These are phyloP conservation scores for Quadroppia sp. DNA, from an alignment of 2,888 invertebrate genomes.

Conservation along the genomic window DNA sequence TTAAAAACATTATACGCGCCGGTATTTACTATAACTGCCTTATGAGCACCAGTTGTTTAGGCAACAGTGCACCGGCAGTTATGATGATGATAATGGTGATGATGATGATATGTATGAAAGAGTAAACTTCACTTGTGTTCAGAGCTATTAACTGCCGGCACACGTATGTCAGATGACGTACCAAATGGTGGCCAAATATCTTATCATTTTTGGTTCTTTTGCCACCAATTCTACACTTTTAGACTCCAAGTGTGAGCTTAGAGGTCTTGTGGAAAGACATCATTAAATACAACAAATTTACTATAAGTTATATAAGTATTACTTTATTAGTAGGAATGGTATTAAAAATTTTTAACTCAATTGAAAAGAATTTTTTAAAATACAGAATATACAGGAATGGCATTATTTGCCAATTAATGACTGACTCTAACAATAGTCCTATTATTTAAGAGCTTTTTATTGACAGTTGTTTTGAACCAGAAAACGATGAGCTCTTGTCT, in stretches of 20 bases:
- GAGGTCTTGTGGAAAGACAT: too few relatives aligned
- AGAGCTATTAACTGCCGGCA: not conserved
- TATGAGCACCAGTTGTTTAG: not conserved
- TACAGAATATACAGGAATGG: too few relatives aligned
- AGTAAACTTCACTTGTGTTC: not conserved
- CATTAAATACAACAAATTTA: slow-evolving; percentile 13
- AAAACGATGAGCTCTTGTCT: too few relatives aligned
- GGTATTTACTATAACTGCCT: not conserved
- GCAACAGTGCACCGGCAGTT: not conserved
- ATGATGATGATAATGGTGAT: slow-evolving; percentile 22
- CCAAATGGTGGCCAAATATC: not conserved
- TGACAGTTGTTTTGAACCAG: too few relatives aligned
- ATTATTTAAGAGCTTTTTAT: too few relatives aligned
- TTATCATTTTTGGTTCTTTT: slow-evolving; percentile 6
- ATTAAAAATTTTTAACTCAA: too few relatives aligned
- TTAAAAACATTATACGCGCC: slow-evolving; percentile 2
- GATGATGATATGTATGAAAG: slow-evolving; percentile 10
- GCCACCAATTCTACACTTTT: slow-evolving; percentile 3
- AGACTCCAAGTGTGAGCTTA: not conserved
- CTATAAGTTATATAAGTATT: slow-evolving; percentile 11
- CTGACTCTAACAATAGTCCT: too few relatives aligned
- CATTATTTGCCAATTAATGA: too few relatives aligned
- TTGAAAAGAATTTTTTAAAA: too few relatives aligned
- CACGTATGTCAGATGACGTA: not conserved
- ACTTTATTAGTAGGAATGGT: too few relatives aligned